Evolutionary conservation across 2,113 vertebrate species (phyloP), one percentile per base, ranked within the genome.

Genomic region (Turnix velox): DNA sequence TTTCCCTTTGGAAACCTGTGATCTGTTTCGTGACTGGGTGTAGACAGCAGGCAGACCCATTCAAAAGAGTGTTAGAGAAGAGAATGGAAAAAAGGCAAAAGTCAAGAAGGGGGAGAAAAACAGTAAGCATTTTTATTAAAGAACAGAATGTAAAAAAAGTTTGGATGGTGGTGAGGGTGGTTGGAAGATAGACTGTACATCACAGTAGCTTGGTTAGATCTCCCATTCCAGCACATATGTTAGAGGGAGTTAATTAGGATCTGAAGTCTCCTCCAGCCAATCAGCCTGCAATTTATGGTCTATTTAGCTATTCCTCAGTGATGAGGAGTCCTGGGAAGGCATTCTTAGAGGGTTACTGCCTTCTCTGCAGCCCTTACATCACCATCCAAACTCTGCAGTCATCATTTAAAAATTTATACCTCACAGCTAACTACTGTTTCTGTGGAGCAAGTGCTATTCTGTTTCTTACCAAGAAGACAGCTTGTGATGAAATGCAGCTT

Each of bases 391-490:
- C 68, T 80, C 51, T 75, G 39, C 61, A 94, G 76, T 93, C 86
- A 90, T 90, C 90, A 90, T 90, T 43, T 72, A 87, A 76, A 92
- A 92, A 94, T 92, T 77, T 88, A 96, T 78, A 75, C 73, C 84
- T 96, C 73, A 75, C 39, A 88, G 40, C 37, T 90, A 92, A 87
- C 86, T 94, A 88, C 96, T 84, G 76, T 81, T 95, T 93, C 88
- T 84, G 83, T 88, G 39, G 69, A 92, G 90, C 33, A 94, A 93
- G 63, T 4, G 5, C 88, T 58, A 39, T 31, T 42, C 69, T 86
- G 63, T 84, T 92, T 87, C 73, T 93, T 88, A 93, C 52, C 48
- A 75, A 81, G 76, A 59, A 45, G 92, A 92, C 68, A 94, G 52
- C 68, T 84, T 92, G 65, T 63, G 72, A 88, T 87, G 52, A 90